Evolutionary conservation across 2,888 invertebrate genomes (phyloP).

Genomic region (Zelleria hepariella): DNA sequence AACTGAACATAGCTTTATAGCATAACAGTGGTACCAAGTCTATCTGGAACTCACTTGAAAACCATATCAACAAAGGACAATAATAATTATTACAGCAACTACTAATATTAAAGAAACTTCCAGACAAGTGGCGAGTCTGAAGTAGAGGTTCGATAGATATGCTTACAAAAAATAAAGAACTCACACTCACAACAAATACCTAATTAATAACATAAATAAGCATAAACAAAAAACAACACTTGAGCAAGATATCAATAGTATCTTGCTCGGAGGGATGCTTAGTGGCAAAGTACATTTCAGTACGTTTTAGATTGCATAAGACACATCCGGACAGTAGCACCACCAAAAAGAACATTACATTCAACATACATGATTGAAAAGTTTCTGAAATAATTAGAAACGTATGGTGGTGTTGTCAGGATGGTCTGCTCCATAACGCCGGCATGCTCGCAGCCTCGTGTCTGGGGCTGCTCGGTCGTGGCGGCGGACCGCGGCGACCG

Average conservation of each 20-base stretch:
- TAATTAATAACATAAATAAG: conserved; percentile 53
- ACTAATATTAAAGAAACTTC: conserved; percentile 33
- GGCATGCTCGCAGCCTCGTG: conserved; percentile 48
- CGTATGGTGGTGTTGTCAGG: conserved; percentile 10
- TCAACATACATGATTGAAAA: not conserved
- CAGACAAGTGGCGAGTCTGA: conserved; percentile 29
- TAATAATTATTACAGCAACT: conserved; percentile 46
- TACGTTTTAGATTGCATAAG: conserved; percentile 32
- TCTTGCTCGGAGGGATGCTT: conserved; percentile 42
- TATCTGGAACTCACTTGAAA: too few species aligned
- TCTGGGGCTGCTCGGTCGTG: conserved; percentile 70
- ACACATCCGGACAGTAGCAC: conserved; percentile 43
- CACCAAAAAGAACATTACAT: conserved; percentile 14
- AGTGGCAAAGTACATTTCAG: conserved; percentile 37
- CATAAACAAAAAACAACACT: conserved; percentile 42
- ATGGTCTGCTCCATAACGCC: conserved; percentile 21
- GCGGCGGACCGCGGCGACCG: conserved; percentile 50
- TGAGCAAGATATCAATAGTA: conserved; percentile 39
- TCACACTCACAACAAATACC: conserved; percentile 51
- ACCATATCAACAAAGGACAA: too few species aligned
- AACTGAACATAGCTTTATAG: too few species aligned
- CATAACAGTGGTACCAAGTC: too few species aligned
- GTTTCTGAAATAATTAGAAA: not conserved
- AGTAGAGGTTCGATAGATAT: conserved; percentile 19
- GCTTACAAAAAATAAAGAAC: conserved; percentile 27